Conservation (phyloP, 2,113 vertebrate species). For the Tyto alba region DNA sequence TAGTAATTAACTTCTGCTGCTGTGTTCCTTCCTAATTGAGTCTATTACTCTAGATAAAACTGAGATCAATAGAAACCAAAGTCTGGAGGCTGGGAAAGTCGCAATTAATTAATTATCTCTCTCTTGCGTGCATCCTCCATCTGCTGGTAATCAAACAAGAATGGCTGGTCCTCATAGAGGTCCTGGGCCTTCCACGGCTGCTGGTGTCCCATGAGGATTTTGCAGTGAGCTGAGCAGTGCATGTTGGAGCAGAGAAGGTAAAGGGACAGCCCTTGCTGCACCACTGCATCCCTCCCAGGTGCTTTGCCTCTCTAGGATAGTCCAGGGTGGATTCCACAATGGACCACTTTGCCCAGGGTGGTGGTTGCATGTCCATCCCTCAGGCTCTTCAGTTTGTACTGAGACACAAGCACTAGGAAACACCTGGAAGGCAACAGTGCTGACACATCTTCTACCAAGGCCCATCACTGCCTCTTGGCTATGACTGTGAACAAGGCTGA, state of each 20-base stretch:
- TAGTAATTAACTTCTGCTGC: slow-evolving; percentile 68
- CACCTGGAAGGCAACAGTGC: not conserved
- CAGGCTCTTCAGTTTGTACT: not conserved
- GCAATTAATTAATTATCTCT: slow-evolving; percentile 72
- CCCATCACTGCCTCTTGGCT: not conserved
- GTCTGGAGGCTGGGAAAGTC: slow-evolving; percentile 59
- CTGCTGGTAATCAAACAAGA: slow-evolving; percentile 2
- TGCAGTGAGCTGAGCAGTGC: not conserved
- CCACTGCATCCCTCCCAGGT: accelerated
- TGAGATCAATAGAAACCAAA: slow-evolving; percentile 70
- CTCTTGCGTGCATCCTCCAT: slow-evolving; percentile 55
- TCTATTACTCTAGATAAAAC: slow-evolving; percentile 67
- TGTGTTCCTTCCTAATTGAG: slow-evolving; percentile 69
- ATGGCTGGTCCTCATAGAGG: not conserved
- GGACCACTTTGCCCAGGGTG: not conserved
- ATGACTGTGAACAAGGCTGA: not conserved
- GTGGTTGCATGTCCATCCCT: not conserved
- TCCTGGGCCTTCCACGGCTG: not conserved
- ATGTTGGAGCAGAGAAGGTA: not conserved
- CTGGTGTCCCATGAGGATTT: accelerated
- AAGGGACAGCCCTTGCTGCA: not conserved
- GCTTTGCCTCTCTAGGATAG: not conserved
- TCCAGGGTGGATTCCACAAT: not conserved
- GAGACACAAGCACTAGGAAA: not conserved
- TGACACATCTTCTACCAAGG: not conserved